Conservation (phyloP, 2,797 vertebrate species). For the Cuculus canorus region DNA sequence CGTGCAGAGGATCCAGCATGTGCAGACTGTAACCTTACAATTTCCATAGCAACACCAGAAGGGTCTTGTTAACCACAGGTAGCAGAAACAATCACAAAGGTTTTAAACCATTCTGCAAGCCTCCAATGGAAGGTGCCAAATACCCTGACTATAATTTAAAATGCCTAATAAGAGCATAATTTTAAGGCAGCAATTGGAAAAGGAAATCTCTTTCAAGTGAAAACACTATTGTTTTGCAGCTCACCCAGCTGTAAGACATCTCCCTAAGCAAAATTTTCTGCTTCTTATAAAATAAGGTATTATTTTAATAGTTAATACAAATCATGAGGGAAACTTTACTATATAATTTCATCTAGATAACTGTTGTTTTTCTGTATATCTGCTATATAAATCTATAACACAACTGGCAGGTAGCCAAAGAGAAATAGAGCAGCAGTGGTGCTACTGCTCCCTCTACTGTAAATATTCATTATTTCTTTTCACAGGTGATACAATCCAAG, state of each 20-base stretch:
- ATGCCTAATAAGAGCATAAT: neutral
- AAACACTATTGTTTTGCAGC: neutral
- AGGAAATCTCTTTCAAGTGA: neutral
- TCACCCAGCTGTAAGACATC: neutral
- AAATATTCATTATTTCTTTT: conserved; percentile 53
- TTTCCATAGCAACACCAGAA: conserved; percentile 59
- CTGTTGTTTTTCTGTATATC: conserved; percentile 24
- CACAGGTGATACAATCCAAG: neutral
- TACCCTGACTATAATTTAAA: neutral
- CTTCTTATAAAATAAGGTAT: conserved; percentile 14
- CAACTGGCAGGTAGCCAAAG: neutral
- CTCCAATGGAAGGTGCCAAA: neutral
- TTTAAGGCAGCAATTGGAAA: neutral
- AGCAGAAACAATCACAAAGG: neutral
- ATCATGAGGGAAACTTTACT: conserved; percentile 18
- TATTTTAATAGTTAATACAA: conserved; percentile 22
- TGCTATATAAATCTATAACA: conserved; percentile 18
- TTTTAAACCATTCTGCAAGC: neutral
- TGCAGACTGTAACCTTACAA: neutral
- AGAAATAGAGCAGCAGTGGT: conserved; percentile 36
- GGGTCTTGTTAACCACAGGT: conserved; percentile 15
- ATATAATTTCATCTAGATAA: conserved; percentile 21
- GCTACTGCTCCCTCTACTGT: conserved; percentile 80
- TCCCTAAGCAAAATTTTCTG: neutral
- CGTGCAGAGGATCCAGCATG: fast-evolving